Evolutionary conservation across 1,140 invertebrate species (phyloP).

Genomic region (Ostrea denselamellosa): DNA sequence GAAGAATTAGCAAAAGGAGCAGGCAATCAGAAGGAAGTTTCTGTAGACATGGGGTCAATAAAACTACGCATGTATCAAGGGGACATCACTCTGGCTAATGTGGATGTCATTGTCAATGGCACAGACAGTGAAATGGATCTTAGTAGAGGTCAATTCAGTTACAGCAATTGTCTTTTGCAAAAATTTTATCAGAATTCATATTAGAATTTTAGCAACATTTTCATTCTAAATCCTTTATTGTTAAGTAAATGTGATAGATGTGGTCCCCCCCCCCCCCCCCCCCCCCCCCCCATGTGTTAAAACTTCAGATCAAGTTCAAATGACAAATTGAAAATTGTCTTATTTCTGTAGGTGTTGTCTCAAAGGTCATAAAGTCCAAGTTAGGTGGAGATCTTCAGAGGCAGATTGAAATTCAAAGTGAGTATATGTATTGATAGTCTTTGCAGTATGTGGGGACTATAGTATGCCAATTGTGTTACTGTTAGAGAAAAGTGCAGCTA

Average conservation of each 20-base stretch:
- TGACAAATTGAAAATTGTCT: neutral
- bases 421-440: neutral
- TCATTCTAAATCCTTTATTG: neutral
- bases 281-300: too few relatives aligned
- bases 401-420: conserved; percentile 45
- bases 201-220: too few relatives aligned
- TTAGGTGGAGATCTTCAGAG: conserved; percentile 11
- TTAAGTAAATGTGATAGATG: neutral
- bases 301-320: too few relatives aligned
- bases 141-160: conserved; percentile 37
- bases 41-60: conserved; percentile 35
- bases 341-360: conserved; percentile 40
- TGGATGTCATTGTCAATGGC: conserved; percentile 47
- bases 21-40: neutral
- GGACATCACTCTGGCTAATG: conserved; percentile 50
- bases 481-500: too few relatives aligned
- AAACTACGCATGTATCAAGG: conserved; percentile 50
- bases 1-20: neutral
- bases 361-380: conserved; percentile 27
- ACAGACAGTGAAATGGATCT: conserved; percentile 43
- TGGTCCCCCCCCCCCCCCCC: too few relatives aligned
- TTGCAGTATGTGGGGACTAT: neutral
- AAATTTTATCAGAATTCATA: too few relatives aligned
- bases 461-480: too few relatives aligned
- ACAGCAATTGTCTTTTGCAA: neutral